Evolutionary conservation across 2,888 invertebrate species (phyloP).

Genomic region (Seira musarum): DNA sequence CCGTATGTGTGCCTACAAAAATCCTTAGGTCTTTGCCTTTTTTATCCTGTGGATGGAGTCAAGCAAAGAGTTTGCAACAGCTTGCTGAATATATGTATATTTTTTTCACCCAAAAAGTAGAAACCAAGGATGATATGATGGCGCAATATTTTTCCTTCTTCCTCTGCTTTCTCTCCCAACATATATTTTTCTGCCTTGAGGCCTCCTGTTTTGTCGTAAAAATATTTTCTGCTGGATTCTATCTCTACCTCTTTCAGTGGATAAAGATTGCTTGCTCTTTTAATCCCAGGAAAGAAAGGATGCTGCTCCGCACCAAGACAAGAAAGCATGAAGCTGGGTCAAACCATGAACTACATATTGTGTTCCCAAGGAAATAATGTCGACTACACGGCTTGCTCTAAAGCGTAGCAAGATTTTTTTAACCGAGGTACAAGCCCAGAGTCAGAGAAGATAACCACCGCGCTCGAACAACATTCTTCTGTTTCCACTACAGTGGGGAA

Average conservation of each 20-base stretch:
- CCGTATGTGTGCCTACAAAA: too few relatives aligned
- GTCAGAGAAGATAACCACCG: too few relatives aligned
- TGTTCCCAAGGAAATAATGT: too few relatives aligned
- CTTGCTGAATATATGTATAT: slow-evolving; percentile 1
- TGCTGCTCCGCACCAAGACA: not conserved
- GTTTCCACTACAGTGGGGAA: too few relatives aligned
- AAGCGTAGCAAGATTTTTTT: too few relatives aligned
- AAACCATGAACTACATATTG: slow-evolving; percentile 26
- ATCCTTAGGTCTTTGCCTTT: too few relatives aligned
- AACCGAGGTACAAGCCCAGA: too few relatives aligned
- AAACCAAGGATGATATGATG: slow-evolving; percentile 6
- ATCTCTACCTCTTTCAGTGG: not conserved
- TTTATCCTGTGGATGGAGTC: too few relatives aligned
- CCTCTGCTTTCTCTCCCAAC: slow-evolving; percentile 12
- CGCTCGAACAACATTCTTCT: too few relatives aligned
- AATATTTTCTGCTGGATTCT: slow-evolving; percentile 1
- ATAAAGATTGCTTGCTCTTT: not conserved
- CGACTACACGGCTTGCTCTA: too few relatives aligned
- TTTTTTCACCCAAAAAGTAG: not conserved
- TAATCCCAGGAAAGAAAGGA: not conserved
- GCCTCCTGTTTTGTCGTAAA: not conserved
- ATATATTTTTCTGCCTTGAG: slow-evolving; percentile 2
- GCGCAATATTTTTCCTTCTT: slow-evolving; percentile 20
- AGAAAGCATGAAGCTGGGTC: slow-evolving; percentile 43
- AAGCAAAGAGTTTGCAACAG: slow-evolving; percentile 1